Evolutionary conservation across 2,888 invertebrate genomes (phyloP).

Genomic region (Oscheius sp.): DNA sequence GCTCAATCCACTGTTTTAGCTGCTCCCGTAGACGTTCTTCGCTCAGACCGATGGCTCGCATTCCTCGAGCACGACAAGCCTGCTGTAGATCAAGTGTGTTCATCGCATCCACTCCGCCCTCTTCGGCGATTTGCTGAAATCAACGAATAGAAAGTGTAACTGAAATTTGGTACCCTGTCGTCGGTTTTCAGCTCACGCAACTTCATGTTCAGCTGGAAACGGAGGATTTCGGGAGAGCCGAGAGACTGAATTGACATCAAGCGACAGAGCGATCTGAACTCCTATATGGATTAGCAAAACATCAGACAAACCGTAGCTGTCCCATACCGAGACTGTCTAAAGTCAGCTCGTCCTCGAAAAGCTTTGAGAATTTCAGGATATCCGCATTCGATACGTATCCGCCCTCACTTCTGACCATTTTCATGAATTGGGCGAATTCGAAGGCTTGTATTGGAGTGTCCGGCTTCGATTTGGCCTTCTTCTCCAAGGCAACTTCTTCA

Average conservation of each 20-base stretch:
- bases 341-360: constrained; percentile 94
- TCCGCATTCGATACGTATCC: constrained; percentile 86
- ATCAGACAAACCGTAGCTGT: constrained; percentile 79
- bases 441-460: constrained; percentile 79
- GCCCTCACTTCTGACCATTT: constrained; percentile 83
- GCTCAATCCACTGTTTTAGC: constrained; percentile 91
- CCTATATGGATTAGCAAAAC: not conserved
- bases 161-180: constrained; percentile 80
- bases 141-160: not conserved
- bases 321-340: constrained; percentile 90
- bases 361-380: constrained; percentile 93
- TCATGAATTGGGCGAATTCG: constrained; percentile 90
- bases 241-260: constrained; percentile 87
- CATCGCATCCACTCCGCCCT: constrained; percentile 91
- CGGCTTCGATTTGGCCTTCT: constrained; percentile 76
- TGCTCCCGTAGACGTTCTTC: constrained; percentile 87
- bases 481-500: constrained; percentile 91
- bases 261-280: constrained; percentile 85
- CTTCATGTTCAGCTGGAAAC: constrained; percentile 92
- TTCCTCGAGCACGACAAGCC: constrained; percentile 92
- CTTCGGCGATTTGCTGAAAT: constrained; percentile 87
- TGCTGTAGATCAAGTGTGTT: constrained; percentile 90
- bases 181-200: constrained; percentile 91
- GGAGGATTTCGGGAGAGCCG: constrained; percentile 88
- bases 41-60: constrained; percentile 94